A percentile compares a stretch with the other conserved stretches of the same genome.
phyloP scores from a whole-genome alignment of 2,888 invertebrate species.

The Drosophila atripex region DNA sequence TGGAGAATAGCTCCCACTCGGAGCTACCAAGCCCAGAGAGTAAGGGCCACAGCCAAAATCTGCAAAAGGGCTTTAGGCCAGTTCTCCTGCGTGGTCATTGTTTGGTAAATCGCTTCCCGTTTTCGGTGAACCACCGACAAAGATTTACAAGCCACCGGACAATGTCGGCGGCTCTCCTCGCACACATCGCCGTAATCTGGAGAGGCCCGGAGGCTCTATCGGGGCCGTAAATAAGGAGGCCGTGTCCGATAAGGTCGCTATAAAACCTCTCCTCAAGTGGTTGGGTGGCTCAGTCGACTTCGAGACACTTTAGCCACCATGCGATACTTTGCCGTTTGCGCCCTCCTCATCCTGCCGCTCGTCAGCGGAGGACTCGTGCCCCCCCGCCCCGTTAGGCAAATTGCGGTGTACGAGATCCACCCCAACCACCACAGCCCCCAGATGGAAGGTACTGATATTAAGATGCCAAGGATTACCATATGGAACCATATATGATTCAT shows the following conservation, averaged over 20 bases:
- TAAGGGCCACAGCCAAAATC: background rate
- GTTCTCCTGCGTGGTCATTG: background rate
- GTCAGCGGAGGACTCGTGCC: constrained; percentile 60
- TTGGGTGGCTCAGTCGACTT: constrained; percentile 47
- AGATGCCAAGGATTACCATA: background rate
- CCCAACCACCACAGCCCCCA: constrained; percentile 11
- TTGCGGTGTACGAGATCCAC: constrained; percentile 28
- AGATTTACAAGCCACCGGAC: constrained; percentile 28
- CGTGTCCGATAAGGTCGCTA: constrained; percentile 21
- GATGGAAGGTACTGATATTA: constrained; percentile 23
- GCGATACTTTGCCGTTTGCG: constrained; percentile 63
- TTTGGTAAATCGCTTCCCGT: constrained; percentile 7
- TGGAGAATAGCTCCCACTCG: background rate
- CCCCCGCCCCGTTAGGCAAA: constrained; percentile 23
- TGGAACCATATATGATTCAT: no score
- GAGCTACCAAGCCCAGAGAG: background rate
- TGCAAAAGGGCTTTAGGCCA: background rate
- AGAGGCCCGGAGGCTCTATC: constrained; percentile 42
- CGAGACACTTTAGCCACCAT: constrained; percentile 31
- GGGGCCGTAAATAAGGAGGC: constrained; percentile 44
- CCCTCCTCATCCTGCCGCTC: constrained; percentile 60
- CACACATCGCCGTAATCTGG: constrained; percentile 38
- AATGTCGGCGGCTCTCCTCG: constrained; percentile 5
- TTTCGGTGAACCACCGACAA: constrained; percentile 36
- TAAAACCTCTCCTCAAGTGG: constrained; percentile 35